A percentile compares a stretch with the other conserved stretches of the same genome.
Conservation (phyloP, 1,140 invertebrate genomes). For the Caenorhabditis briggsae region DNA sequence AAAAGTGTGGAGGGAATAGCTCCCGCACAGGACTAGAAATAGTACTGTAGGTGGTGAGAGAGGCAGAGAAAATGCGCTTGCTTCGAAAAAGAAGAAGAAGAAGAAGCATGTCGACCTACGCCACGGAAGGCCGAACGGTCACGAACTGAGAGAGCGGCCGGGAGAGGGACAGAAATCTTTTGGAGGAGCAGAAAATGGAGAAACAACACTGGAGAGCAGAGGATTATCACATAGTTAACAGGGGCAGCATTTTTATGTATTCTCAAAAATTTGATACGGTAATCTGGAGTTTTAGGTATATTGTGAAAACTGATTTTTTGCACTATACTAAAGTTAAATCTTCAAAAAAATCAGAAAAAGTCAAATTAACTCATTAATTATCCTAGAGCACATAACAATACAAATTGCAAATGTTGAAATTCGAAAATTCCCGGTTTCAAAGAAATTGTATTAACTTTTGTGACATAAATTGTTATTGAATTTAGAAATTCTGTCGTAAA, state of each 20-base stretch:
- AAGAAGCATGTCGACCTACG: constrained; percentile 25
- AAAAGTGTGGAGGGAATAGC: constrained; percentile 6
- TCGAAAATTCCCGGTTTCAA: too few relatives aligned
- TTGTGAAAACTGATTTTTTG: too few relatives aligned
- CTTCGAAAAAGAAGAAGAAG: not conserved
- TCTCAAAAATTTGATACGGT: too few relatives aligned
- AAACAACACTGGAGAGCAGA: not conserved
- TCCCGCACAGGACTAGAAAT: not conserved
- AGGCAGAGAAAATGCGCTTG: not conserved
- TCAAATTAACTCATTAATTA: too few relatives aligned
- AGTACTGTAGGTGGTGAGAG: constrained; percentile 10
- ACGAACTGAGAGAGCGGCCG: constrained; percentile 2
- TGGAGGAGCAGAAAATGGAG: not conserved
- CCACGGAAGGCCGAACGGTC: constrained; percentile 25
- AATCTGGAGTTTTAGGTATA: too few relatives aligned
- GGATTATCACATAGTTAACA: constrained; percentile 39
- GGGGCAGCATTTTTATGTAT: not conserved
- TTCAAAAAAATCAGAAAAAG: too few relatives aligned
- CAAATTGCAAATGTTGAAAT: too few relatives aligned
- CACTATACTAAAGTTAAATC: too few relatives aligned
- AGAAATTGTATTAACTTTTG: too few relatives aligned
- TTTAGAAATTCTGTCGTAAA: too few relatives aligned
- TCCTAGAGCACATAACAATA: too few relatives aligned
- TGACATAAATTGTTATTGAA: too few relatives aligned
- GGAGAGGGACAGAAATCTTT: not conserved